Conservation (phyloP, 2,888 invertebrate genomes). For the Tridacna gigas region DNA sequence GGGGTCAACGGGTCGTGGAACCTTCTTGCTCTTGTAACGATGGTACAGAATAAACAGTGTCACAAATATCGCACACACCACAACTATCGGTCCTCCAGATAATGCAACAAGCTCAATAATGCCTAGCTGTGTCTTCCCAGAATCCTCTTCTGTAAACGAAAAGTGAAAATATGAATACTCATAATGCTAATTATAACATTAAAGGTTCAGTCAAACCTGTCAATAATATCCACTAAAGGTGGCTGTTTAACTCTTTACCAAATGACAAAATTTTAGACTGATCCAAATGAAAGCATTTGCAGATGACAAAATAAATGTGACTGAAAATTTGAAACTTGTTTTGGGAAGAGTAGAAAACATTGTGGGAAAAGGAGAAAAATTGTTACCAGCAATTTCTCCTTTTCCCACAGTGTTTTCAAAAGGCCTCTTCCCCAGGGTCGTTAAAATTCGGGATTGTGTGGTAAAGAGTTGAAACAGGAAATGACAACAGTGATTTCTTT, state of each 20-base stretch:
- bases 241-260: not conserved
- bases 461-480: no score
- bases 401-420: not conserved
- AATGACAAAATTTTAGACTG: not conserved
- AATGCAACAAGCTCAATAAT: slow-evolving; percentile 89
- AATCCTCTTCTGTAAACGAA: slow-evolving; percentile 11
- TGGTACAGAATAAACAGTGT: slow-evolving; percentile 76
- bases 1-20: slow-evolving; percentile 62
- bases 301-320: not conserved
- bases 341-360: no score
- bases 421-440: not conserved
- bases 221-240: not conserved
- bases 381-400: not conserved
- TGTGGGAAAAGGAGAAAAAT: not conserved
- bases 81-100: slow-evolving; percentile 89
- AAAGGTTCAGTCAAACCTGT: no score
- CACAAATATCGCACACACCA: slow-evolving; percentile 89
- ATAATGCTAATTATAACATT: not conserved
- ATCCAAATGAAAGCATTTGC: not conserved
- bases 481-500: no score
- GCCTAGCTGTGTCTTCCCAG: slow-evolving; percentile 73
- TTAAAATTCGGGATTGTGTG: not conserved
- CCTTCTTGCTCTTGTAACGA: slow-evolving; percentile 65
- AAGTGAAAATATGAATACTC: not conserved
- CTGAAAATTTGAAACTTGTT: no score